Evolutionary conservation across 2,888 invertebrate species (phyloP), one percentile per base, ranked within the genome.

Genomic region (Apocheima hispidaria): DNA sequence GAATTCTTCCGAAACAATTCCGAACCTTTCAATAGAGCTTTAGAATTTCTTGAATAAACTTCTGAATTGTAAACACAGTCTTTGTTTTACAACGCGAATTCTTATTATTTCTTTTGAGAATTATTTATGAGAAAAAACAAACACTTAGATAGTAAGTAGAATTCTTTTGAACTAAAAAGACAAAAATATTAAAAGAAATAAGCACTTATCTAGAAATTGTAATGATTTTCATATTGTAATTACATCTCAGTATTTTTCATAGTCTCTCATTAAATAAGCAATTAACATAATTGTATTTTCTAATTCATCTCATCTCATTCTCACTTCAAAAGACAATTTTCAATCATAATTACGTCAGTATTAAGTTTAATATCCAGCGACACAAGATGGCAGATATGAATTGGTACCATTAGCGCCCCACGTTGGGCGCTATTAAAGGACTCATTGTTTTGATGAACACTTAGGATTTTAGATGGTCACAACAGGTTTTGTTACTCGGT

Each of bases 391-490:
- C 60, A 43, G 52, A 21, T 55, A 60, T 60, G 52, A 60, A 67
- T 60, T 51, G 52, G 52, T 20, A 44, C 50, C 58, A 65, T 63
- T 67, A 62, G 41, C 69, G 71, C 60, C 60, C 68, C 80, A 72
- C 72, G 75, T 64, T 71, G 77, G 72, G 78, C 72, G 80, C 75
- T 79, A 79, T 81, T 75, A 82, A 77, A 51, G 40, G 33, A 43
- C 73, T 72, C 79, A 75, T 81, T 70, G 74, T 74, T 72, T 74
- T 77, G 77, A 81, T 78, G 81, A 72, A 60, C 63, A 68, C 77
- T 77, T 74, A 75, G 74, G 79, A 30, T 12, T 77, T 77, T 73
- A 75, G 77, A 79, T 77, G 77, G 72, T 66, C 67, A 68, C 76
- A 74, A 75, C 63, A 64, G 68, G 68, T 61, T 66, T 30, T 46